Evolutionary conservation across 2,113 vertebrate genomes (phyloP), one percentile per base, ranked within the genome.

Genomic region (Tetraodon nigroviridis): DNA sequence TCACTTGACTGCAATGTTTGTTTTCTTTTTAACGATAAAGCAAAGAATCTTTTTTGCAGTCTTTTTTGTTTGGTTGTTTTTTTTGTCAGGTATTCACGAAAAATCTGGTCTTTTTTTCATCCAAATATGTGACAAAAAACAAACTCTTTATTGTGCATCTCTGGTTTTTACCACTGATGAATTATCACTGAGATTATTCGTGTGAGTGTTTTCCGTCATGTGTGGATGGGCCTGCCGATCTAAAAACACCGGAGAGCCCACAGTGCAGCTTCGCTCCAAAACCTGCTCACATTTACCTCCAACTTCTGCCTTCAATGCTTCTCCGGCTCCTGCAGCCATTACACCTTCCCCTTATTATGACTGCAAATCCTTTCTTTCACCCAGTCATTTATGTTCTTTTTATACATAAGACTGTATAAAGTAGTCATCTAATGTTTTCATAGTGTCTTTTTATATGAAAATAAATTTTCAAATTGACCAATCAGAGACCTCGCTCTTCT

Each of bases 401-500:
- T 88, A 88, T 88, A 89, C 84, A 84, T 86, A 85, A 78, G 78
- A 86, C 86, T 90, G 88, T 90, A 88, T 80, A 89, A 87, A 89
- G 86, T 88, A 87, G 88, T 88, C 86, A 85, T 89, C 83, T 90
- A 84, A 87, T 89, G 88, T 90, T 90, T 91, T 90, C 88, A 91
- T 90, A 90, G 88, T 90, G 82, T 89, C 78, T 84, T 89, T 91
- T 90, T 85, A 88, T 90, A 91, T 90, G 84, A 90, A 89, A 90
- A 89, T 90, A 91, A 87, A 91, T 87, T 89, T 89, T 89, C 82
- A 87, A 88, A 89, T 81, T 64, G 80, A 87, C 65, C 47, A 37
- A 37, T 41, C 44, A 14, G 46, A 37, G 32, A 37, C 32, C 32
- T 37, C 32, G 32, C 11, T 37, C 32, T 37, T 37, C 32, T 37